phyloP scores from a whole-genome alignment of 2,797 vertebrate genomes.

The Eulemur mongoz region DNA sequence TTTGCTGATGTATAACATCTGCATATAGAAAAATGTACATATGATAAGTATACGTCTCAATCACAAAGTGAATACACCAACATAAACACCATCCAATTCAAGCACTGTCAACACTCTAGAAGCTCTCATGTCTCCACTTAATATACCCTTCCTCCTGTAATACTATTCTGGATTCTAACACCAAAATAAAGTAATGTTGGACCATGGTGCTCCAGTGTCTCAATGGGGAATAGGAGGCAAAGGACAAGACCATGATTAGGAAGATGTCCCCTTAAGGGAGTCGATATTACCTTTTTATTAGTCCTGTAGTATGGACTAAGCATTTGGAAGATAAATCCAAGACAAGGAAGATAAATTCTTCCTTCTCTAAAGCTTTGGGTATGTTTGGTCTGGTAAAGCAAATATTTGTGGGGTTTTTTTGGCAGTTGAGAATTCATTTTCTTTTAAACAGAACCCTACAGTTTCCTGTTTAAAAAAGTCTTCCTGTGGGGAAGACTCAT shows the following conservation, averaged over 20 bases:
- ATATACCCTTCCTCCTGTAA: not conserved
- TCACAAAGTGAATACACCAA: not conserved
- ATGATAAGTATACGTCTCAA: not conserved
- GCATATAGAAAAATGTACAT: not conserved
- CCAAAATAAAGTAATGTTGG: not conserved
- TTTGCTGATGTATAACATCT: too few species aligned
- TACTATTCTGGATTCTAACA: not conserved
- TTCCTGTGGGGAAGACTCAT: not conserved
- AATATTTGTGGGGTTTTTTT: not conserved
- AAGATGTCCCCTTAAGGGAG: not conserved
- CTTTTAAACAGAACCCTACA: not conserved
- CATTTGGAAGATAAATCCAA: not conserved
- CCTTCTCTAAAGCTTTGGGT: not conserved
- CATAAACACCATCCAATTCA: not conserved
- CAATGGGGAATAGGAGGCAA: not conserved
- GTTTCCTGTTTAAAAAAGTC: not conserved
- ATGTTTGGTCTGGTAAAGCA: not conserved
- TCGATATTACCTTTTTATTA: not conserved
- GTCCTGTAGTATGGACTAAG: not conserved
- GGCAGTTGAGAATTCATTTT: not conserved
- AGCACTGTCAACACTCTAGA: not conserved
- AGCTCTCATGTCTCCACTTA: not conserved
- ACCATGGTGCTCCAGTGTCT: not conserved
- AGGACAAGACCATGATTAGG: not conserved
- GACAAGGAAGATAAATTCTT: not conserved